A percentile compares a stretch with the other conserved stretches of the same genome.
Evolutionary conservation across 2,113 vertebrate species (phyloP).

Genomic region (Theropithecus gelada): DNA sequence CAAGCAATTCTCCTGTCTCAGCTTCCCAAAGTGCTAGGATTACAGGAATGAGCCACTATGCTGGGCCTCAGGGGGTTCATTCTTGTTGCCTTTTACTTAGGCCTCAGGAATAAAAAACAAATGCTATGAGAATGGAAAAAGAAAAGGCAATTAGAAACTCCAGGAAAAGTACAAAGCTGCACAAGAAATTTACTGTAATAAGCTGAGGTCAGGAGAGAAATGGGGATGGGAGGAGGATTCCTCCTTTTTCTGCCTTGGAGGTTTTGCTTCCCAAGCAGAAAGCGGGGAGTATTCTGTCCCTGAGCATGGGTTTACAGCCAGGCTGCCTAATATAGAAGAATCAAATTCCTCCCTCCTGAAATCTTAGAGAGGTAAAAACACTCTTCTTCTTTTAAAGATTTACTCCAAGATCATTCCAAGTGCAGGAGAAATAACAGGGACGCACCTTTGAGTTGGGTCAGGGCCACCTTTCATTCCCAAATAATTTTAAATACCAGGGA

Average conservation of each 20-base stretch:
- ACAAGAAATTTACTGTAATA: not conserved
- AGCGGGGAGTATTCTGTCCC: too few species aligned
- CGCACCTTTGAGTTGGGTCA: not conserved
- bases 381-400: not conserved
- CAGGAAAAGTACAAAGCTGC: not conserved
- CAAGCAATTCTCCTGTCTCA: too few species aligned
- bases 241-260: not conserved
- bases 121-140: not conserved
- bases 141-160: not conserved
- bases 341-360: not conserved
- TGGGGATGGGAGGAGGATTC: accelerated
- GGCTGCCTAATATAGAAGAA: not conserved
- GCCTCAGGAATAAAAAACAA: not conserved
- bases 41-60: too few species aligned
- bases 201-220: not conserved
- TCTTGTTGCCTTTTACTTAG: not conserved
- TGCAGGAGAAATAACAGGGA: not conserved
- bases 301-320: not conserved
- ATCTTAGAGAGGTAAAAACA: not conserved
- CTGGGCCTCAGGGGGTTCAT: too few species aligned
- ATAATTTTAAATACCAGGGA: not conserved
- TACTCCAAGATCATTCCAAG: not conserved
- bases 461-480: not conserved
- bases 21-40: too few species aligned
- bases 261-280: not conserved